Conservation (phyloP, 2,797 vertebrate genomes). For the Oceanodroma leucorhoa region DNA sequence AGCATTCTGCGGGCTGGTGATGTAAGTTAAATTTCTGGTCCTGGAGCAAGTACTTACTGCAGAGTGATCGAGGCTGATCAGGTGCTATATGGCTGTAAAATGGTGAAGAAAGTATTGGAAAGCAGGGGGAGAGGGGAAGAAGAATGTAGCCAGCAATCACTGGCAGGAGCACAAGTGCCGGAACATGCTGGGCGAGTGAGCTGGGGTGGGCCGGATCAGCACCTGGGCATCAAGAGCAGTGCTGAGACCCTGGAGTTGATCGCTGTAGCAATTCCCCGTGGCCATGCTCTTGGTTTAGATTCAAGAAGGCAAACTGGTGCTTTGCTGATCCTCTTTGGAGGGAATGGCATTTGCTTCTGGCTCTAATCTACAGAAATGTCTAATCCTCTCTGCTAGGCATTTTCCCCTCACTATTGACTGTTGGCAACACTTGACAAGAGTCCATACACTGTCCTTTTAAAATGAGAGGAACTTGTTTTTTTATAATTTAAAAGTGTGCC, state of each 20-base stretch:
- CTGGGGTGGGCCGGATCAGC: neutral
- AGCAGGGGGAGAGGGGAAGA: neutral
- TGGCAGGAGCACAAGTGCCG: neutral
- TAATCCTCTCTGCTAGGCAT: neutral
- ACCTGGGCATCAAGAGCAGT: neutral
- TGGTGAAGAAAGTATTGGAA: neutral
- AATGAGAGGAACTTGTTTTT: neutral
- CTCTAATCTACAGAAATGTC: neutral
- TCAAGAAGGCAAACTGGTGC: neutral
- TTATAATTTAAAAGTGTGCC: neutral
- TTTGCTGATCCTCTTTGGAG: neutral
- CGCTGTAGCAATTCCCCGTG: neutral
- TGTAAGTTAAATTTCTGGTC: neutral
- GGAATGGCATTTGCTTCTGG: neutral
- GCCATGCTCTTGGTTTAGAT: accelerated
- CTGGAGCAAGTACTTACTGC: neutral
- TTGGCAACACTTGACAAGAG: neutral
- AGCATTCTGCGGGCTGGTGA: accelerated
- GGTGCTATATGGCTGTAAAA: neutral
- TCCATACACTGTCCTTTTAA: neutral
- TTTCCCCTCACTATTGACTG: neutral
- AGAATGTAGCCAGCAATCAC: neutral
- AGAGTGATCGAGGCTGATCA: neutral
- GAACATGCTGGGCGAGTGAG: accelerated
- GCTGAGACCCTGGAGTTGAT: neutral